phyloP scores from a whole-genome alignment of 2,113 vertebrate genomes.

The Phylloscopus trochilus region DNA sequence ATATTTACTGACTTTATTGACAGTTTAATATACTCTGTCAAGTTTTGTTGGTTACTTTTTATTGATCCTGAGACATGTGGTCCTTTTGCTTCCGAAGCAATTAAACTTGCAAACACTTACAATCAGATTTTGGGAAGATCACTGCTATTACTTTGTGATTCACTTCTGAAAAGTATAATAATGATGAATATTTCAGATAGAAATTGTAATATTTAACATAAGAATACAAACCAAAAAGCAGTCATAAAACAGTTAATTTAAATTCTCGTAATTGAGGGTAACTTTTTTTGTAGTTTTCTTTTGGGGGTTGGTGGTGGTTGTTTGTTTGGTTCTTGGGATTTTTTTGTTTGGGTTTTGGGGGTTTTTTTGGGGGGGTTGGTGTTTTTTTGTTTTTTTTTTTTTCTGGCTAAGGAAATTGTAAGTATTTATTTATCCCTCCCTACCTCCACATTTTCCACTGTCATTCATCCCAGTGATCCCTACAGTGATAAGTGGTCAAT shows the following conservation, averaged over 20 bases:
- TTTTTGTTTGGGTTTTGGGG: too few species aligned
- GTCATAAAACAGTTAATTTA: neutral
- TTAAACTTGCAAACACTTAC: neutral
- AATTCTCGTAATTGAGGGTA: neutral
- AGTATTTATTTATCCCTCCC: neutral
- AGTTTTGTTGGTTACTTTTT: neutral
- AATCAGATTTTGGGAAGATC: neutral
- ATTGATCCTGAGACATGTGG: neutral
- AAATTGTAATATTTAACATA: neutral
- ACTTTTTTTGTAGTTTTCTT: neutral
- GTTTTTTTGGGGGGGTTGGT: too few species aligned
- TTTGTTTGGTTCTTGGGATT: too few species aligned
- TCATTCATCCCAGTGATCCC: neutral
- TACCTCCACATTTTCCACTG: neutral
- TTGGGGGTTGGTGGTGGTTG: too few species aligned
- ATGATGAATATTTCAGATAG: neutral
- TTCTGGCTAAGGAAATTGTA: neutral
- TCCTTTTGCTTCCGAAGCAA: neutral
- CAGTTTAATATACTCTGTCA: neutral
- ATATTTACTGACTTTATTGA: neutral
- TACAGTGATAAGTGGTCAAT: constrained; percentile 30
- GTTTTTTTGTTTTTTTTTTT: neutral
- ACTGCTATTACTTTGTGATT: neutral
- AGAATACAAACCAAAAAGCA: neutral
- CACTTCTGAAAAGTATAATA: neutral